Base-by-base conservation (phyloP, 2,113 vertebrate species). In the Danio rerio region DNA sequence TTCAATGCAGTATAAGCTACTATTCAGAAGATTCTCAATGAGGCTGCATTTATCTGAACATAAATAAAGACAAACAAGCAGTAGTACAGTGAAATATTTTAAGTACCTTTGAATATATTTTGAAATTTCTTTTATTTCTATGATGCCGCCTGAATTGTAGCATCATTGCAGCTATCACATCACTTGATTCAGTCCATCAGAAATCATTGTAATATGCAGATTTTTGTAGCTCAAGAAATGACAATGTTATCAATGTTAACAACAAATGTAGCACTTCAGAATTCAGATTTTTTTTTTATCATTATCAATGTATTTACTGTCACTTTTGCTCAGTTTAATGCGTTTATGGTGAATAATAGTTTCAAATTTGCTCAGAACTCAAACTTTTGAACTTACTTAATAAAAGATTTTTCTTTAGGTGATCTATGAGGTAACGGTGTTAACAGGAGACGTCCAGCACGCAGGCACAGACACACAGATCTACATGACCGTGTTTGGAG, bases 401-500 rank as follows among this genome's bases (percentile, higher is more conserved):
- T 16, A 0, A 21, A 52, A 63, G 31, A 31, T 31, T 52, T 52
- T 53, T 40, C 10, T 11, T 12, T 16, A 99, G 98, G 70, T 97
- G 68, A 96, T 98, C 77, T 97, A 99, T 0, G 96, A 98, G 85
- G 93, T 96, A 77, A 98, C 94, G 0, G 93, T 98, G 55, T 93
- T 95, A 82, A 98, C 97, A 0, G 98, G 98, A n/a, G 98, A 99
- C 0, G 88, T 94, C 0, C 95, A 96, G 59, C 84, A 96, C 0
- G 96, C 94, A 0, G 97, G 98, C 3, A 97, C 97, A 0, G 97
- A 99, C 15, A 92, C 97, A 20, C 91, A 83, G 77, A 96, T 97
- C 89, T 99, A 94, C 85, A 94, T 99, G 92, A 95, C 93, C 16
- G 94, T 97, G 75, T 99, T 97, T 3, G 98, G 98, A 83, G 92